Percentiles rank a stretch among this genome's conserved stretches.
Conservation (phyloP, 92 coral and sea anemone species). For the Micromussa lordhowensis region DNA sequence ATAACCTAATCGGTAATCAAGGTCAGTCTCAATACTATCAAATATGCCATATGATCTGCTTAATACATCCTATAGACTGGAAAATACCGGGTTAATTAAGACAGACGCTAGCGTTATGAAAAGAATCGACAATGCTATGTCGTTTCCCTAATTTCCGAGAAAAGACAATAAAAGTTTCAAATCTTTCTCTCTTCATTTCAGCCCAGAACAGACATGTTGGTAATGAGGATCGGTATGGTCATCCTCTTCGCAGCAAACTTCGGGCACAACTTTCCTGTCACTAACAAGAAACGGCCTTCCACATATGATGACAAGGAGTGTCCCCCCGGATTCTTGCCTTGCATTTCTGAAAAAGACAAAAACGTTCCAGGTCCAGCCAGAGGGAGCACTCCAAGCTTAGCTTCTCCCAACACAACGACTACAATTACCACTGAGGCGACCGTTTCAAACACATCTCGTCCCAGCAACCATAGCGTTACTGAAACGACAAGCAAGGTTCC, state of each 20-base stretch:
- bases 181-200: neutral
- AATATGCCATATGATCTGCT: neutral
- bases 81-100: neutral
- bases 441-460: neutral
- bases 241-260: neutral
- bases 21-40: neutral
- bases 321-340: constrained; percentile 42
- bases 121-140: neutral
- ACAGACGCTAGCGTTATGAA: neutral
- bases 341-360: neutral
- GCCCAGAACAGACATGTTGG: neutral
- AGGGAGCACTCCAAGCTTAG: neutral
- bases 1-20: neutral
- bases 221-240: neutral
- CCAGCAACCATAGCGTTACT: neutral
- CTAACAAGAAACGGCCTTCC: neutral
- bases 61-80: neutral
- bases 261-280: constrained; percentile 11
- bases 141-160: neutral
- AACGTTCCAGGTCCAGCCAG: neutral
- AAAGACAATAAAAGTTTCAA: neutral
- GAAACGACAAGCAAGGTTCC: neutral
- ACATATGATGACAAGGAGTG: constrained; percentile 21
- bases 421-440: neutral
- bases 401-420: neutral